Evolutionary conservation across 2,113 vertebrate genomes (phyloP).

Genomic region (Oryzias curvinotus): DNA sequence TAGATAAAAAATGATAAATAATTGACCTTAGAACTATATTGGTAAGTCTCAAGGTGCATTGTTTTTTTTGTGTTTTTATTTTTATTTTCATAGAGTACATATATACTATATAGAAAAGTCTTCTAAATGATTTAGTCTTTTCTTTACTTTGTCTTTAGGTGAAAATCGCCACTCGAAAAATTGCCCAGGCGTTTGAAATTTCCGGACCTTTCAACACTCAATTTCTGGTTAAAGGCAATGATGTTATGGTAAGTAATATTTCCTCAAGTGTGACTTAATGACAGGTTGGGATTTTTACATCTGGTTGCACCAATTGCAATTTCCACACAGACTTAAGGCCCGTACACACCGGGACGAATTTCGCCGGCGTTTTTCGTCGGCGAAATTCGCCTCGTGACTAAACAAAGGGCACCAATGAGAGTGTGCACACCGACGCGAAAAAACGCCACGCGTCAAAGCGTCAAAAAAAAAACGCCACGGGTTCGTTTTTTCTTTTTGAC

Average conservation of each 20-base stretch:
- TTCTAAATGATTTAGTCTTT: conserved; percentile 14
- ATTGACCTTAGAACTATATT: too few species aligned
- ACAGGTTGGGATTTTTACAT: conserved; percentile 46
- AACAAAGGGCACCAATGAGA: too few species aligned
- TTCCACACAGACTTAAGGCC: conserved; percentile 17
- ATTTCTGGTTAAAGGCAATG: conserved; percentile 91
- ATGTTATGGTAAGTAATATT: conserved; percentile 89
- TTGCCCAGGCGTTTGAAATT: conserved; percentile 90
- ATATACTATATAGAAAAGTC: not conserved
- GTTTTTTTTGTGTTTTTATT: not conserved
- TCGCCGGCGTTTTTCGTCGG: too few species aligned
- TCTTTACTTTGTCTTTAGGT: conserved; percentile 74
- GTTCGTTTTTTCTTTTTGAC: too few species aligned
- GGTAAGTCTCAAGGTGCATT: too few species aligned
- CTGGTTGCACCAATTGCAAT: conserved; percentile 24
- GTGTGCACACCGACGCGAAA: too few species aligned
- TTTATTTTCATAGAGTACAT: not conserved
- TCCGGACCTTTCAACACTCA: conserved; percentile 96
- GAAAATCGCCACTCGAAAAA: conserved; percentile 88
- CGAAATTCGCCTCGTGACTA: too few species aligned
- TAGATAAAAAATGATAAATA: not conserved
- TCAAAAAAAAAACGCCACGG: too few species aligned
- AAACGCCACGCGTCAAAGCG: too few species aligned
- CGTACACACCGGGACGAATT: too few species aligned
- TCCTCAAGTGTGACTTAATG: conserved; percentile 25